Conservation (phyloP, 2,888 invertebrate genomes). For the Tiphia femorata region DNA sequence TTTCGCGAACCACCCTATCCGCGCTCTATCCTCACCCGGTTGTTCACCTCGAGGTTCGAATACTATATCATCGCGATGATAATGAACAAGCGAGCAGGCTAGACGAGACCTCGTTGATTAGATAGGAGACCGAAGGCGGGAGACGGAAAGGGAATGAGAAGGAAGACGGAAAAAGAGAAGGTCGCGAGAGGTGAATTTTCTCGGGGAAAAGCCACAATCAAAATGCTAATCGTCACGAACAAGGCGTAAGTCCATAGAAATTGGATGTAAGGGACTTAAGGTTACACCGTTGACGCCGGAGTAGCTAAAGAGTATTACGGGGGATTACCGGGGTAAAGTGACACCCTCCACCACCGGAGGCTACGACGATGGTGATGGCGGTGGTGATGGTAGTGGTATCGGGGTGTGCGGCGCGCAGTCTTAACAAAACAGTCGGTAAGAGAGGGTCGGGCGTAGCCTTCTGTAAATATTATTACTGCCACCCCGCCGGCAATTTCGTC, state of each 20-base stretch:
- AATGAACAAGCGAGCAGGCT: neutral
- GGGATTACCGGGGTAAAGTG: slow-evolving; percentile 65
- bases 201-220: slow-evolving; percentile 65
- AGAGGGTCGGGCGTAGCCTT: slow-evolving; percentile 58
- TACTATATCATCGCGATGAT: slow-evolving; percentile 19
- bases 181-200: too few relatives aligned
- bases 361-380: slow-evolving; percentile 26
- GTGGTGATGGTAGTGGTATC: too few relatives aligned
- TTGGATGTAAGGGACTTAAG: slow-evolving; percentile 63
- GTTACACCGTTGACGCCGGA: slow-evolving; percentile 50
- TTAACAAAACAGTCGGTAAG: slow-evolving; percentile 67
- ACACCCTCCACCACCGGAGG: slow-evolving; percentile 56
- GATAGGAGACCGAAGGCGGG: too few relatives aligned
- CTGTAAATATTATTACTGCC: slow-evolving; percentile 68
- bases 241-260: slow-evolving; percentile 66
- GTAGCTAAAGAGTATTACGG: slow-evolving; percentile 64
- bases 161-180: too few relatives aligned
- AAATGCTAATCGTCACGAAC: slow-evolving; percentile 63
- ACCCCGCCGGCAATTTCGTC: slow-evolving; percentile 63
- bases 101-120: neutral
- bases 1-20: too few relatives aligned
- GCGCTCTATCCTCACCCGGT: slow-evolving; percentile 20
- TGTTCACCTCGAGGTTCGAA: slow-evolving; percentile 24
- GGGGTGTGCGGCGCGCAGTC: slow-evolving; percentile 56
- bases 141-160: slow-evolving; percentile 35